Evolutionary conservation across 2,797 vertebrate genomes (phyloP), one percentile per base, ranked within the genome.

Genomic region (Sebastes jordani): DNA sequence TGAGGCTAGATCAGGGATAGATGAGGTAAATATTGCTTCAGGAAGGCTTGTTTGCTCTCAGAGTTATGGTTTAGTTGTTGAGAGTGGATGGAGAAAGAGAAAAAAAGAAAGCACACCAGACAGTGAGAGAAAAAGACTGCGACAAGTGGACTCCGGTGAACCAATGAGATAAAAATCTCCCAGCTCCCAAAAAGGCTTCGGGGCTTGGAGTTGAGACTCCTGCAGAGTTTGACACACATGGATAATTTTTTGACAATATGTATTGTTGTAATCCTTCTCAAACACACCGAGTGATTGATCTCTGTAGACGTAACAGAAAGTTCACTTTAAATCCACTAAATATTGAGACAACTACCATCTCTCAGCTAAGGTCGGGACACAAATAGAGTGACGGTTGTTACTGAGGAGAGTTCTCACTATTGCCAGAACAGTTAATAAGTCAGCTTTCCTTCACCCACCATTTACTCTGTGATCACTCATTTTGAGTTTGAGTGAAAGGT

Each of bases 401-500:
- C 36, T 56, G 59, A 71, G 27, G 18, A 20, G 18, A 62, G 11
- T 32, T 71, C 22, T 54, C 46, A 25, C n/a, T 32, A 55, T 23
- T 32, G 20, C 66, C 52, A 25, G 54, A 30, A 27, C 14, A 49
- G 9, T 30, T 60, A 54, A 70, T 60, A 60, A 18, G n/a, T 64
- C 27, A 46, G 36, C 20, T 2, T 23, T 42, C 38, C 59, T 22
- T 68, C 25, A 30, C 6, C 27, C 11, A 16, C 11, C n/a, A 27
- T 55, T 78, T 7, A 29, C 38, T 32, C 25, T 46, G 55, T 54
- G 2, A 71, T 38, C 14, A 55, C 63, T 78, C 36, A 74, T 58
- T 81, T 18, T 52, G 23, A 55, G 23, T 58, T 14, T 79, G 64
- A 84, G 42, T 80, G 38, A 71, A 65, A 75, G 56, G 63, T 25